A percentile compares a stretch with the other conserved stretches of the same genome.
phyloP scores from a whole-genome alignment of 2,113 vertebrate species.

The Coreoperca whiteheadi region DNA sequence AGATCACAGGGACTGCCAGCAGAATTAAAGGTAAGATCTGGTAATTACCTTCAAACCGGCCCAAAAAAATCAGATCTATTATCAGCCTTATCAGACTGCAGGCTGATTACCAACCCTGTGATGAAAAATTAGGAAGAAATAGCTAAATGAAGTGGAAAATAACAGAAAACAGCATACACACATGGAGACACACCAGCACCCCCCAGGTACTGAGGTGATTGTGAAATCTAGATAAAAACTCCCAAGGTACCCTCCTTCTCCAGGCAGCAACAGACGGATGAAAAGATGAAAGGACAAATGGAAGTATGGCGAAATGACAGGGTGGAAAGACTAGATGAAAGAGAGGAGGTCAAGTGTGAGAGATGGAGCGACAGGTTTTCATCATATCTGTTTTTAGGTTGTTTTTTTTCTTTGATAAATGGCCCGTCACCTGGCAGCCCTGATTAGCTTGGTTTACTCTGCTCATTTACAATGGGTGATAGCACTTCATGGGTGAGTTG shows the following conservation, averaged over 20 bases:
- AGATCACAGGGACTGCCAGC: constrained; percentile 66
- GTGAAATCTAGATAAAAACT: constrained; percentile 54
- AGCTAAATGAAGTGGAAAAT: constrained; percentile 42
- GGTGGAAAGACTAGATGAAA: constrained; percentile 49
- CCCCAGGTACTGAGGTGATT: constrained; percentile 33
- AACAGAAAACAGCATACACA: constrained; percentile 39
- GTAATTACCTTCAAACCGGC: constrained; percentile 70
- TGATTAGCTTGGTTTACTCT: constrained; percentile 46
- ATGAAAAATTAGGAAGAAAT: constrained; percentile 57
- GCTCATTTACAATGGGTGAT: constrained; percentile 36
- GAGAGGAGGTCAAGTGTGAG: constrained; percentile 49
- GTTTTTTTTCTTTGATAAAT: constrained; percentile 34
- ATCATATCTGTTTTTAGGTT: constrained; percentile 17
- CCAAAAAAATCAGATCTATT: constrained; percentile 62
- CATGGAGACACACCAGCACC: not conserved
- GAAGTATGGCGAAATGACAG: constrained; percentile 47
- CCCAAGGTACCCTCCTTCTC: constrained; percentile 12
- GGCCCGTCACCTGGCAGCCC: constrained; percentile 29
- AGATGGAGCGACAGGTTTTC: constrained; percentile 47
- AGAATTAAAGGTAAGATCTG: constrained; percentile 77
- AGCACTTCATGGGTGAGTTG: constrained; percentile 40
- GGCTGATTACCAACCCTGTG: constrained; percentile 53
- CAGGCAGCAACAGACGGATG: constrained; percentile 45
- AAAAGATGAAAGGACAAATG: constrained; percentile 57
- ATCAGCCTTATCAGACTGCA: constrained; percentile 58